A percentile compares a stretch with the other conserved stretches of the same genome.
Conservation (phyloP, 2,888 invertebrate genomes). For the Hartigia nigra region DNA sequence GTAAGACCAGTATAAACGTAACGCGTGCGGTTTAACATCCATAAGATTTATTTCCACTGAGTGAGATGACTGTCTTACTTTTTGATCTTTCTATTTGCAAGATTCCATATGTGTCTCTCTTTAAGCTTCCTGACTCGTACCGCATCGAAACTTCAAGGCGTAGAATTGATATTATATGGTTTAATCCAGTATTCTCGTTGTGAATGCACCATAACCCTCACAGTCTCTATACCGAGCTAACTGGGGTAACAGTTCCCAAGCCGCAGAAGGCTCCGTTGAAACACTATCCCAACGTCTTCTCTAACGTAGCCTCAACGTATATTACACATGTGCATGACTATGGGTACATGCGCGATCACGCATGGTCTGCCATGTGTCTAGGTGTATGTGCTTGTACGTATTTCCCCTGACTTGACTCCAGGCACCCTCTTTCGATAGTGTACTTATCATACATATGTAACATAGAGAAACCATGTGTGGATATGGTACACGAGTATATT, state of each 20-base stretch:
- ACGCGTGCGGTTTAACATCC: background rate
- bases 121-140: background rate
- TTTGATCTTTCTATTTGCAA: background rate
- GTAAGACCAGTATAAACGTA: background rate
- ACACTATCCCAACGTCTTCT: conserved; percentile 2
- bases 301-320: background rate
- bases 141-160: background rate
- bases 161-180: background rate
- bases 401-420: background rate
- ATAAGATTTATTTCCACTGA: background rate
- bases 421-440: background rate
- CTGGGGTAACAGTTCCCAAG: conserved; percentile 57
- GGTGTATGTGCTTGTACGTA: background rate
- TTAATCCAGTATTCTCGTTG: conserved; percentile 27
- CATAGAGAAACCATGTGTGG: background rate
- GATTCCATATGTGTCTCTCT: background rate
- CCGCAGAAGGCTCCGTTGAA: conserved; percentile 17
- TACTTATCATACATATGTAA: background rate
- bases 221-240: conserved; percentile 51
- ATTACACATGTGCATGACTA: conserved; percentile 3
- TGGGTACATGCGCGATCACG: conserved; percentile 3
- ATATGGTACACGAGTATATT: background rate
- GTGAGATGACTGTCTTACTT: background rate
- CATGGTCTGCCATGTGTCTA: background rate
- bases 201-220: conserved; percentile 48